A percentile compares a stretch with the other conserved stretches of the same genome.
phyloP scores from a whole-genome alignment of 2,113 vertebrate species.

The Pangasianodon hypophthalmus region DNA sequence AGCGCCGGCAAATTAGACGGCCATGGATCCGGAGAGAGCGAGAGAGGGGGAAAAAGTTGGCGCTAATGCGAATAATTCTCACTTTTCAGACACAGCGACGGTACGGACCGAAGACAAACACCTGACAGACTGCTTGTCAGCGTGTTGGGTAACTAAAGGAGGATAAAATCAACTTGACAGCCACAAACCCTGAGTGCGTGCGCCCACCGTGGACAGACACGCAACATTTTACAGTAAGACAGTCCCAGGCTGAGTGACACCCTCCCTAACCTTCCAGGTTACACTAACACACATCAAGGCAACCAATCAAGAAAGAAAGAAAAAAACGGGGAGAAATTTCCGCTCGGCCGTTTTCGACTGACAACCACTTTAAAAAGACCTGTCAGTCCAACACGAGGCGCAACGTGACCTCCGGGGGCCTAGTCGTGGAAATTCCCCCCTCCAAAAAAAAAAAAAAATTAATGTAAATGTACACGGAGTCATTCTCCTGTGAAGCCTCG shows the following conservation, averaged over 20 bases:
- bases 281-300: conserved; percentile 66
- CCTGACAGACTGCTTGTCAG: conserved; percentile 56
- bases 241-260: conserved; percentile 64
- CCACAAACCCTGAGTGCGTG: conserved; percentile 41
- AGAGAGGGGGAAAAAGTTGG: conserved; percentile 48
- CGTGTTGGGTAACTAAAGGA: conserved; percentile 46
- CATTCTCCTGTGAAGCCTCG: conserved; percentile 64
- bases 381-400: conserved; percentile 68
- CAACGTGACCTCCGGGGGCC: conserved; percentile 61
- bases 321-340: conserved; percentile 58
- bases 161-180: conserved; percentile 57
- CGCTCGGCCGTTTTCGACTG: conserved; percentile 68
- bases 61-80: conserved; percentile 51
- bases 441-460: conserved; percentile 57
- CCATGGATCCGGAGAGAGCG: conserved; percentile 32
- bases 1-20: conserved; percentile 40
- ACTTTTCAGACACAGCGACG: conserved; percentile 47
- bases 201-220: conserved; percentile 52
- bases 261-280: conserved; percentile 58
- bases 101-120: conserved; percentile 53
- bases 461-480: conserved; percentile 67
- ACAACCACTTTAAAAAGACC: conserved; percentile 70
- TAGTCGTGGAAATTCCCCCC: conserved; percentile 49
- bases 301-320: conserved; percentile 52
- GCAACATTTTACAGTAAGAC: conserved; percentile 56